phyloP scores from a whole-genome alignment of 2,797 vertebrate genomes.

The Leuciscus waleckii region DNA sequence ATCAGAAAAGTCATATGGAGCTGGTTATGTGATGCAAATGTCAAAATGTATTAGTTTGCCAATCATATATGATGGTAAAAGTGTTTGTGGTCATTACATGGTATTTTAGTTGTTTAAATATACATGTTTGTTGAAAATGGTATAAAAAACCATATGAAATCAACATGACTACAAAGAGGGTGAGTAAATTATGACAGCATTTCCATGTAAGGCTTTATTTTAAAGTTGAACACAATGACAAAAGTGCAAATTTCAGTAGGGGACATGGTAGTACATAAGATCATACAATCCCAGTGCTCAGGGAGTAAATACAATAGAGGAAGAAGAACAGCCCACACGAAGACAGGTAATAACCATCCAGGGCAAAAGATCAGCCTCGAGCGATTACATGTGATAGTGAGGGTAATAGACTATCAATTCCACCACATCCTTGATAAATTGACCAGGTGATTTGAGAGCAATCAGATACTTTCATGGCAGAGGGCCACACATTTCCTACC shows the following conservation, averaged over 20 bases:
- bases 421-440: conserved; percentile 50
- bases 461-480: conserved; percentile 8
- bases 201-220: neutral
- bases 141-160: neutral
- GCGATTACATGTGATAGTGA: conserved; percentile 47
- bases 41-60: neutral
- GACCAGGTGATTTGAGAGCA: conserved; percentile 47
- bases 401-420: conserved; percentile 50
- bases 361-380: conserved; percentile 33
- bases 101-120: neutral
- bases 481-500: neutral
- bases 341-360: conserved; percentile 13
- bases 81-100: neutral
- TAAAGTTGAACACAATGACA: neutral
- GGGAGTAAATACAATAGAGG: conserved; percentile 18
- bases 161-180: neutral
- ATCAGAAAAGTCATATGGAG: neutral
- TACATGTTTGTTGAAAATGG: neutral
- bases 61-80: neutral
- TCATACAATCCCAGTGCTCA: neutral
- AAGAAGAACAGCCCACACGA: neutral
- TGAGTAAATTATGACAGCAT: neutral
- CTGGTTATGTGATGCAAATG: too few species aligned
- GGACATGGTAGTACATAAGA: neutral
- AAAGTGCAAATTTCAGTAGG: neutral